Percentiles rank a stretch among this genome's conserved stretches.
Conservation (phyloP, 2,888 invertebrate genomes). For the Agrochola macilenta region DNA sequence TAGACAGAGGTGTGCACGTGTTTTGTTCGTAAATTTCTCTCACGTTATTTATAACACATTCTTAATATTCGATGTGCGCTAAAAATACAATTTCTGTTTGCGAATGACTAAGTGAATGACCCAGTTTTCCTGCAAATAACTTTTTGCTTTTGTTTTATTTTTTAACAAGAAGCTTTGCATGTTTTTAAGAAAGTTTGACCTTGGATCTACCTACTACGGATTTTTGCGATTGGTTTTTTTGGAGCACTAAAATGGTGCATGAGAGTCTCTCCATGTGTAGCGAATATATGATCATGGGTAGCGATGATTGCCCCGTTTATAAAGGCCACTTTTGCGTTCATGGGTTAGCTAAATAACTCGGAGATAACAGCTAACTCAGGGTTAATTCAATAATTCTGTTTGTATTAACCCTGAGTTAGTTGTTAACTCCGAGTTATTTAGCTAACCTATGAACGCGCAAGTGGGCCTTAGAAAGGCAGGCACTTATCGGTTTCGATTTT, state of each 20-base stretch:
- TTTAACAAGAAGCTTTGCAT: not conserved
- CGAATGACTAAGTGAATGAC: constrained; percentile 40
- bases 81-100: constrained; percentile 36
- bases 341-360: no score
- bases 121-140: constrained; percentile 20
- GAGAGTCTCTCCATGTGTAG: not conserved
- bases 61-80: not conserved
- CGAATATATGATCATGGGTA: no score
- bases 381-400: no score
- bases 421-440: no score
- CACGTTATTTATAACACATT: constrained; percentile 5
- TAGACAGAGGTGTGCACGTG: not conserved
- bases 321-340: no score
- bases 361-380: no score
- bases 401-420: no score
- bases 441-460: no score
- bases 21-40: not conserved
- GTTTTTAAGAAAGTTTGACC: not conserved
- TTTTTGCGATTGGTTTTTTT: not conserved
- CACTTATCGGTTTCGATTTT: not conserved
- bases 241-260: not conserved
- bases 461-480: no score
- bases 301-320: no score
- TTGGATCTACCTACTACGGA: not conserved
- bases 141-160: not conserved